Base-by-base conservation (phyloP, 2,797 vertebrate species). In the Eulemur coronatus region DNA sequence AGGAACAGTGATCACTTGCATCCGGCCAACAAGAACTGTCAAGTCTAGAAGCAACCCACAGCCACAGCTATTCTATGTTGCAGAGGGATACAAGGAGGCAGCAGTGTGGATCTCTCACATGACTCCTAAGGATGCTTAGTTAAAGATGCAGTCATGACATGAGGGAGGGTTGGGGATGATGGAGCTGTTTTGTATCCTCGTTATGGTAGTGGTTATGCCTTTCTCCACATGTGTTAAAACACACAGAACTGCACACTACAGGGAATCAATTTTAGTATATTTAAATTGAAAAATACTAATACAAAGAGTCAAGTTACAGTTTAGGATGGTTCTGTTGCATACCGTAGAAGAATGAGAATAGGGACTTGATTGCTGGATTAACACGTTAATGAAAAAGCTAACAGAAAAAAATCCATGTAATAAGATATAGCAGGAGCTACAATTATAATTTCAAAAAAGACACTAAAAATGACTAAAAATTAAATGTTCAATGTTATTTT, bases 381-480 rank as follows among this genome's bases (percentile, higher is more conserved):
- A 81, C 28, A 61, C 6, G 50, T 59, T 75, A 89, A 55, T 5
- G 10, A 84, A 81, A 92, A 92, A 95, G 20, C n/a, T 65, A 35
- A 94, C 41, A 75, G 59, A 89, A 89, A 92, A 91, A 91, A 89
- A 46, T 10, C 79, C 35, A 50, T 67, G 46, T 18, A 91, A 91
- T 52, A 57, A 84, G 38, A 78, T 91, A 63, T 24, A 76, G 14
- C 30, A 84, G 61, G 96, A 96, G 95, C 14, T 75, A 89, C 52
- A 94, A 89, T 63, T 86, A 75, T 80, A 55, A 78, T 76, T 91
- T 92, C 9, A 84, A 70, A 82, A 84, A 91, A 96, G 63, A 57
- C 76, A 63, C 67, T 69, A 30, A 85, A 92, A 92, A 79, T 88
- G 24, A 80, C 10, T 63, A 75, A 80, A 76, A 84, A 28, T 70